Percentiles rank a stretch among this genome's conserved stretches.
phyloP scores from a whole-genome alignment of 2,113 vertebrate species.

The Narcine bancroftii region DNA sequence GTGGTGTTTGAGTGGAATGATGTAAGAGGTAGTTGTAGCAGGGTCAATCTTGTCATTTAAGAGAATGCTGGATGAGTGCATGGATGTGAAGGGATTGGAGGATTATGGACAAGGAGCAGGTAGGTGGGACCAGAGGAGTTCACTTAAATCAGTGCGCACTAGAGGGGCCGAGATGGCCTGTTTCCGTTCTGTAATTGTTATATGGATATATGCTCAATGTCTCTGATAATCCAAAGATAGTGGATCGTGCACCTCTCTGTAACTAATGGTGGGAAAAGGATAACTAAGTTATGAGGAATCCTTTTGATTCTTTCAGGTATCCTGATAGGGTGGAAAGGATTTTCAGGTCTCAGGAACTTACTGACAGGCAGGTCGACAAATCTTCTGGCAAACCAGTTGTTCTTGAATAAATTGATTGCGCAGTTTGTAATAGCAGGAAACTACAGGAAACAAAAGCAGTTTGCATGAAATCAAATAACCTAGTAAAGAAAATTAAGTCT shows the following conservation, averaged over 20 bases:
- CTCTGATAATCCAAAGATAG: background rate
- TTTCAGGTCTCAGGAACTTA: conserved; percentile 42
- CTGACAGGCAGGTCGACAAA: conserved; percentile 65
- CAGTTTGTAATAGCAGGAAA: conserved; percentile 67
- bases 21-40: too few relatives aligned
- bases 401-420: conserved; percentile 59
- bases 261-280: background rate
- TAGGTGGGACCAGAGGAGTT: too few relatives aligned
- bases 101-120: too few relatives aligned
- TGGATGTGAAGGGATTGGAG: too few relatives aligned
- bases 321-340: background rate
- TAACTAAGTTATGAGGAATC: background rate
- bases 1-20: too few relatives aligned
- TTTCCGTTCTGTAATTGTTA: too few relatives aligned
- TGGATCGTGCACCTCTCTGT: background rate
- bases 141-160: too few relatives aligned
- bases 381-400: conserved; percentile 60
- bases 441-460: conserved; percentile 47
- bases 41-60: too few relatives aligned
- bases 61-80: too few relatives aligned
- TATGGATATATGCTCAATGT: background rate
- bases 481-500: background rate
- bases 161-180: too few relatives aligned
- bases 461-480: background rate
- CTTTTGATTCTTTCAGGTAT: background rate